Percentiles rank a stretch among this genome's conserved stretches.
Evolutionary conservation across 2,888 invertebrate species (phyloP).

Genomic region (Phaedon cochleariae): DNA sequence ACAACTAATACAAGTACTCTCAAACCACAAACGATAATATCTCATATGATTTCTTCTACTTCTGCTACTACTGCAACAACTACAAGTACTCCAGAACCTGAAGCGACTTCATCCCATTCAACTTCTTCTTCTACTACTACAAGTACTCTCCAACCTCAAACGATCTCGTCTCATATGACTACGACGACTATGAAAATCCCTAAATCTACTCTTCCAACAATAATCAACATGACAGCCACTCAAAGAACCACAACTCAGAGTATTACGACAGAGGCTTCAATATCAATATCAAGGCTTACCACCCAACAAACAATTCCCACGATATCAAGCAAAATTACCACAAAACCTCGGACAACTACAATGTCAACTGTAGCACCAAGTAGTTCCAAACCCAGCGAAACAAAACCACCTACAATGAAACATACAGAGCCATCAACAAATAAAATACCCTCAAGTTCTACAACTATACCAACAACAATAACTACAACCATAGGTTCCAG

Average conservation of each 20-base stretch:
- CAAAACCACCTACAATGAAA: neutral
- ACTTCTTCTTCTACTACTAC: conserved; percentile 6
- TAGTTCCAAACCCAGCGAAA: neutral
- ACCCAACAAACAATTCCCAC: neutral
- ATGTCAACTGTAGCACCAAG: neutral
- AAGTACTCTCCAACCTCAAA: neutral
- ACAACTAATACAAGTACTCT: conserved; percentile 17
- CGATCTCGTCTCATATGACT: neutral
- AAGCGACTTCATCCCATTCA: conserved; percentile 3
- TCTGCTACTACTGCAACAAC: neutral
- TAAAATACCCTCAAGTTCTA: neutral
- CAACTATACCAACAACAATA: neutral
- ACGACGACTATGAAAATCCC: neutral
- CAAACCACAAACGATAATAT: conserved; percentile 6
- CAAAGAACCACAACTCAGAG: no score
- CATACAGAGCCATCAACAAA: neutral
- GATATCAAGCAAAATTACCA: no score
- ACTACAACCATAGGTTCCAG: no score
- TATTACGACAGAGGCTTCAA: neutral
- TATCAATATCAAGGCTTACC: neutral
- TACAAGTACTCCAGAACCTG: conserved; percentile 1
- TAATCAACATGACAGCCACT: conserved; percentile 7
- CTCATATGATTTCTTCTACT: conserved; percentile 4
- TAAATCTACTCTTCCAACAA: neutral
- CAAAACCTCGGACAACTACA: no score